These are phyloP conservation scores for Perithous albicinctus DNA, from an alignment of 2,888 invertebrate species.

Conservation along the genomic window DNA sequence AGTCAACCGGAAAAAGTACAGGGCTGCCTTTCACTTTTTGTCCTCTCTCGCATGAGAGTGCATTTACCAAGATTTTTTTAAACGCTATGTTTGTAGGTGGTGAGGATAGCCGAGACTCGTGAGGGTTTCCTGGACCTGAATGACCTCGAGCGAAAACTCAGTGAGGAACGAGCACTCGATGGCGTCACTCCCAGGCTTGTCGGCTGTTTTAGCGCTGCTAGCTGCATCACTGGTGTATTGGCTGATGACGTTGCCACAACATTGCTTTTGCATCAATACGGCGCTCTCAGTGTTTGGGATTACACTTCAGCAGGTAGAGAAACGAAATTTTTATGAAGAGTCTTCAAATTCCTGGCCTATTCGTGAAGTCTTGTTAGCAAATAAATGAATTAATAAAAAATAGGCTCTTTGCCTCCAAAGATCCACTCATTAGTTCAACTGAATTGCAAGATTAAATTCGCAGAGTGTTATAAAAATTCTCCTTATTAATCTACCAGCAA, in stretches of 20 bases:
- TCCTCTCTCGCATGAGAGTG: constrained; percentile 8
- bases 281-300: constrained; percentile 95
- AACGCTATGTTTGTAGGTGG: constrained; percentile 87
- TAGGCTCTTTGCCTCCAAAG: background rate
- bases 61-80: background rate
- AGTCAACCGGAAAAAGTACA: background rate
- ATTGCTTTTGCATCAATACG: constrained; percentile 91
- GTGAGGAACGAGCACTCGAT: constrained; percentile 88
- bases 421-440: background rate
- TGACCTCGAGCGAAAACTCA: constrained; percentile 90
- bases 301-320: constrained; percentile 91
- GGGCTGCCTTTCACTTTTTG: constrained; percentile 60
- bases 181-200: constrained; percentile 87
- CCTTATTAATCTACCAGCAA: background rate
- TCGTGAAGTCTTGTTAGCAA: background rate
- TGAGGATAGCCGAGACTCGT: constrained; percentile 91
- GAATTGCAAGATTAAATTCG: background rate
- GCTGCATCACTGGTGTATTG: constrained; percentile 95
- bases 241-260: constrained; percentile 94
- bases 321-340: background rate
- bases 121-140: constrained; percentile 92
- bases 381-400: background rate
- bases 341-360: background rate
- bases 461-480: background rate
- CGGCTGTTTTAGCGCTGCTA: constrained; percentile 94